phyloP scores from a whole-genome alignment of 2,113 vertebrate genomes.

The Bombycilla garrulus region DNA sequence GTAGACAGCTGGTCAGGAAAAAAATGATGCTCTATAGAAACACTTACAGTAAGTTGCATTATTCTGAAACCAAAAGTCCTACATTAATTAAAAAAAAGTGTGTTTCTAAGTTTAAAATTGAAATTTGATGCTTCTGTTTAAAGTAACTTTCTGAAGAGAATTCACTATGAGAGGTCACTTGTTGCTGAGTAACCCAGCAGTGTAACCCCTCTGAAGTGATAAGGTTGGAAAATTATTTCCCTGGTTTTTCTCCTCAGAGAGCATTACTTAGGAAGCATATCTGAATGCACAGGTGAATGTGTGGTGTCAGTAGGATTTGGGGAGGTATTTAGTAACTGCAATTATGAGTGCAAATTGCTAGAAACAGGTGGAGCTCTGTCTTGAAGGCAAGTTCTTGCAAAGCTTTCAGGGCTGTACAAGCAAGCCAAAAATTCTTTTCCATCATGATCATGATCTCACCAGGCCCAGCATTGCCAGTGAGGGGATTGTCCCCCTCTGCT shows the following conservation, averaged over 20 bases:
- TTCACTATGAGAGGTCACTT: not conserved
- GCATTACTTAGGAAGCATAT: not conserved
- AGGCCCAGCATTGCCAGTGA: fast-evolving
- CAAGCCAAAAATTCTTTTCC: not conserved
- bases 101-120: not conserved
- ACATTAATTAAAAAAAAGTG: fast-evolving
- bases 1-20: not conserved
- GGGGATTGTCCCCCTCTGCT: not conserved
- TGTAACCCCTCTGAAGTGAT: not conserved
- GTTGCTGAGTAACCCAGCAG: not conserved
- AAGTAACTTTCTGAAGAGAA: not conserved
- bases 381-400: not conserved
- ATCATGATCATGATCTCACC: not conserved
- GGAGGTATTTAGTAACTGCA: not conserved
- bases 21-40: not conserved
- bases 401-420: not conserved
- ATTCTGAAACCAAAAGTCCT: not conserved
- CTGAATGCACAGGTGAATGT: not conserved
- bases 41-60: not conserved
- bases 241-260: not conserved
- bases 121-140: not conserved
- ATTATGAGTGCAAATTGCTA: not conserved
- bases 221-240: not conserved
- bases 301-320: not conserved
- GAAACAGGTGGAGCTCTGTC: not conserved